Base-by-base conservation (phyloP, 2,113 vertebrate genomes). In the Abramis brama region DNA sequence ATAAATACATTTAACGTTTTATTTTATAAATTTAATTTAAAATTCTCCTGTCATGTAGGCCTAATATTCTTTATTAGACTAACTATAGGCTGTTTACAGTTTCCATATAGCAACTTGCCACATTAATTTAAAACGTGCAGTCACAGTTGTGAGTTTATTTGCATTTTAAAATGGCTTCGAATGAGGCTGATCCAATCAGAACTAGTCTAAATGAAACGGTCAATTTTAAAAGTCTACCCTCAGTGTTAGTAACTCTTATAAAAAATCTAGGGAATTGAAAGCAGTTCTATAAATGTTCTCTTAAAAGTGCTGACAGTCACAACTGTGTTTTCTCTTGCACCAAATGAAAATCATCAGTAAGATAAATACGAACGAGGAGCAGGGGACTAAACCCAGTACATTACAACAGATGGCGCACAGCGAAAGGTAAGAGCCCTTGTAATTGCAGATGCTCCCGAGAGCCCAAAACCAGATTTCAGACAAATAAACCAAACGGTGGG, bases 341-440 rank as follows among this genome's bases (percentile, higher is more conserved):
- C 71, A 62, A 87, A 85, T 59, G 23, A 77, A 83, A 78, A 86
- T 82, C 73, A 78, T 79, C 30, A 80, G 66, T 86, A 79, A 82
- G 64, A 81, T 73, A 84, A 86, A 62, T 82, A 86, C 36, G 71
- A 84, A 84, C 74, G 25, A 71, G 86, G 52, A 83, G 79, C 83
- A 82, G 33, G 86, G 84, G 86, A 87, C 43, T 80, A 80, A 52
- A 86, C 39, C 13, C 33, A 52, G 79, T 82, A 66, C 70, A 75
- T 86, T 73, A 81, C 80, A 84, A 79, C 90, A 88, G 89, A 89
- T 88, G 90, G 85, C 74, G 71, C 21, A 73, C 43, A 77, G 89
- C 66, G 68, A 85, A 86, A 88, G 71, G 86, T 88, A 88, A 85
- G 89, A 89, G 87, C 60, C 85, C 79, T 90, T 83, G 82, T 86